Base-by-base conservation (phyloP, 2,888 invertebrate species). In the Maniola hyperantus region DNA sequence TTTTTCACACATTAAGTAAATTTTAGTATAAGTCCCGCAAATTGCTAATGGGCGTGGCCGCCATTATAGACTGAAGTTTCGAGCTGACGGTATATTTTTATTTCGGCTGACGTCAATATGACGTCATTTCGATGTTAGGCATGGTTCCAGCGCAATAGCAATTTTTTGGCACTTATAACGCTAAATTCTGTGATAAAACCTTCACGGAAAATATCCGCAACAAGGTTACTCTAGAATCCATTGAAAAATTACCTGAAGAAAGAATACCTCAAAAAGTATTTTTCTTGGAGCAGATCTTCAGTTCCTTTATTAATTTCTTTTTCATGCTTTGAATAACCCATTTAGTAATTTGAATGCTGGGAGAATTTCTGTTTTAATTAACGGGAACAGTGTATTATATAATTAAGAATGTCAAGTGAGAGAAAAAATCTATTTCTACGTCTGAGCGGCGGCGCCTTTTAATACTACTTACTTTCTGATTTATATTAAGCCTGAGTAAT, bases 321-420 rank as follows among this genome's bases (percentile, higher is more conserved):
- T 64, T 60, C 51, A 60, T 60, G 63, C 46, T 55, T 57, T 66
- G 64, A 60, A 69, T 66, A 68, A 57, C 64, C 61, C 64, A 68
- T 65, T 68, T 57, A 54, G 50, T 66, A 69, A 69, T 69, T 66
- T 64, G 64, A 66, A 61, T 55, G 20, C 69, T 64, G 46, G 33
- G 42, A 54, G 60, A 68, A 65, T 63, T 50, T 65, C 62, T 63
- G 63, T 64, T 69, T 64, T 69, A 66, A 63, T 69, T 66, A 60
- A 69, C 60, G 53, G 51, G 59, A 55, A 64, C 66, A 51, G 54
- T 69, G 50, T 66, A 64, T 66, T 60, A 51, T 59, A 60, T 36
- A 55, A 66, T 68, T 68, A 68, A 64, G 55, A 61, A 57, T 65
- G 61, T 50, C 57, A 66, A 66, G 61, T 57, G 46, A 36, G 34